These are phyloP conservation scores for Otis tarda DNA, from an alignment of 2,113 vertebrate genomes.

Conservation along the genomic window DNA sequence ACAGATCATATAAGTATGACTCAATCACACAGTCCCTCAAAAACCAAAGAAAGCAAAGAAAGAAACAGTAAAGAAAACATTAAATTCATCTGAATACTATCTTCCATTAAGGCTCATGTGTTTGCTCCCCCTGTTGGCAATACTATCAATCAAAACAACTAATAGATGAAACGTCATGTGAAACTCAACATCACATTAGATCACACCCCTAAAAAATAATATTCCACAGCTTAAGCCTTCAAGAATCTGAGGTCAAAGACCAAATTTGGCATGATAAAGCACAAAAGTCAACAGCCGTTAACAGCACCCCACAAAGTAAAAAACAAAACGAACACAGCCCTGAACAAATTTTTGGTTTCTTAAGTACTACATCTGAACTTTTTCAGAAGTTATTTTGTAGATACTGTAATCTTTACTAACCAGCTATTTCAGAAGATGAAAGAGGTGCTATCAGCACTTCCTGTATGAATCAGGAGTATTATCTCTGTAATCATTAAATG, in stretches of 20 bases:
- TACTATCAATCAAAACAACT: not conserved
- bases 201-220: not conserved
- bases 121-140: slow-evolving; percentile 28
- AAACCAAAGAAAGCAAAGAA: not conserved
- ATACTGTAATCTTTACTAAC: not conserved
- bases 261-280: not conserved
- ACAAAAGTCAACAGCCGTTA: not conserved
- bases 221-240: not conserved
- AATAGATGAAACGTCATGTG: not conserved
- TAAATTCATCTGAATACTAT: not conserved
- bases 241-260: not conserved
- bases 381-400: not conserved
- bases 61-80: not conserved
- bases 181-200: not conserved
- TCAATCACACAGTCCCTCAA: not conserved
- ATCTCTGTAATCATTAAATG: not conserved
- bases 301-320: not conserved
- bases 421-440: not conserved
- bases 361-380: not conserved
- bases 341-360: not conserved
- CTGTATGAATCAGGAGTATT: not conserved
- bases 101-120: not conserved
- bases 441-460: not conserved
- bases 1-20: not conserved
- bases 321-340: not conserved